Evolutionary conservation across 2,797 vertebrate genomes (phyloP), one percentile per base, ranked within the genome.

Genomic region (Geotrypetes seraphini): DNA sequence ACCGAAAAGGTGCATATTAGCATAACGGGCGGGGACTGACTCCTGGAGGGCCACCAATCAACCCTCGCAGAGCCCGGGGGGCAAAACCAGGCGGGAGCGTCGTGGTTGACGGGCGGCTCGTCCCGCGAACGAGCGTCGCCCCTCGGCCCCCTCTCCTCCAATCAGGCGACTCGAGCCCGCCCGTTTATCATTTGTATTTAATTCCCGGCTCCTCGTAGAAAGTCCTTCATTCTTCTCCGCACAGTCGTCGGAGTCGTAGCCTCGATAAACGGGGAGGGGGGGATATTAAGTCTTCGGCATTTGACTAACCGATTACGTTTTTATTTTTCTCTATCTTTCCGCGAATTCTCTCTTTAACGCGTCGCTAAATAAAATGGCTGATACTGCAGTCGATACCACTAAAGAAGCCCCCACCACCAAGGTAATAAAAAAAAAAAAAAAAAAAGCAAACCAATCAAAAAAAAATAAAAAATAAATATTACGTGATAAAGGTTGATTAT

Each of bases 301-400:
- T n/a, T n/a, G n/a, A n/a, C n/a, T n/a, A n/a, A n/a, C n/a, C n/a
- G n/a, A 19, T 16, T 19, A 16, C 5, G 7, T 7, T 16, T 12
- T 13, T 23, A 5, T 3, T 19, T 18, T 8, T 19, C 19, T n/a
- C n/a, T 14, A 31, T 30, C 8, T 30, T 12, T 8, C 16, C 8
- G 19, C 19, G 19, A 19, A 19, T 9, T 6, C 12, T 12, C 22
- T 9, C 7, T 25, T 7, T 12, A 11, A 25, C 13, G 5, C 5
- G 8, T 20, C 19, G 9, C 10, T 16, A 9, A n/a, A 6, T 20
- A 63, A 39, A 25, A 89, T 89, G 86, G 83, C 86, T 45, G 86
- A 89, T 26, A 79, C 76, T 53, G 78, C 61, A 66, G 84, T 82
- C 52, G 81, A 85, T 29, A 84, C 72, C 14, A 82, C 71, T 49